phyloP scores from a whole-genome alignment of 1,140 invertebrate genomes.

The Drosophila erecta region DNA sequence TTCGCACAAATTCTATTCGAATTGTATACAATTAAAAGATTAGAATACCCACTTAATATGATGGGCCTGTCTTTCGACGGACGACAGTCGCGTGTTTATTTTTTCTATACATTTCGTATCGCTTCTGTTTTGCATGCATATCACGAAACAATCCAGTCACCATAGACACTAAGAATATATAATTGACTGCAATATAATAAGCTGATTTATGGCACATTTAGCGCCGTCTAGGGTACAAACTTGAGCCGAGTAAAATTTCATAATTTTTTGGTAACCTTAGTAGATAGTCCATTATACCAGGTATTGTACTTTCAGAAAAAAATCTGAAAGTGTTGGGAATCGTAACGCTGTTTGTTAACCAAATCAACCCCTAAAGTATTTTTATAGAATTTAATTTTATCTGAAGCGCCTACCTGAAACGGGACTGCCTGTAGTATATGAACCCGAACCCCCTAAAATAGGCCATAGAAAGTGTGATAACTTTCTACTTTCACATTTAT shows the following conservation, averaged over 20 bases:
- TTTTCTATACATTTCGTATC: not conserved
- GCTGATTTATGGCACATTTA: constrained; percentile 44
- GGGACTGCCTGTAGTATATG: not conserved
- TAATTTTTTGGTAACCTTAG: not conserved
- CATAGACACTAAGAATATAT: constrained; percentile 38
- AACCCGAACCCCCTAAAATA: constrained; percentile 9
- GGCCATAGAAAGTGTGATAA: not conserved
- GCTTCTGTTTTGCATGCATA: constrained; percentile 38
- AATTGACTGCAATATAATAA: constrained; percentile 40
- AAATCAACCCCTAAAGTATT: not conserved
- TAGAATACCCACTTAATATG: constrained; percentile 36
- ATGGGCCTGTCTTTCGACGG: constrained; percentile 17
- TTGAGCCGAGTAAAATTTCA: constrained; percentile 14
- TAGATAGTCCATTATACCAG: not conserved
- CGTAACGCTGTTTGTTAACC: not conserved
- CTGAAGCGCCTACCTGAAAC: not conserved
- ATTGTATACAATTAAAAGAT: constrained; percentile 4
- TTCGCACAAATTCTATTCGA: not conserved
- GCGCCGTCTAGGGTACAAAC: constrained; percentile 6
- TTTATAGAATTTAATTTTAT: not conserved
- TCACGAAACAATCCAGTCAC: constrained; percentile 29
- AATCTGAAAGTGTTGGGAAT: constrained; percentile 35
- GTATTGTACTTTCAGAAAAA: not conserved
- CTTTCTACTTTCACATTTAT: not conserved
- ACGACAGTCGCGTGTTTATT: constrained; percentile 36